These are phyloP conservation scores for Epinotia demarniana DNA, from an alignment of 2,888 invertebrate genomes.

Conservation along the genomic window DNA sequence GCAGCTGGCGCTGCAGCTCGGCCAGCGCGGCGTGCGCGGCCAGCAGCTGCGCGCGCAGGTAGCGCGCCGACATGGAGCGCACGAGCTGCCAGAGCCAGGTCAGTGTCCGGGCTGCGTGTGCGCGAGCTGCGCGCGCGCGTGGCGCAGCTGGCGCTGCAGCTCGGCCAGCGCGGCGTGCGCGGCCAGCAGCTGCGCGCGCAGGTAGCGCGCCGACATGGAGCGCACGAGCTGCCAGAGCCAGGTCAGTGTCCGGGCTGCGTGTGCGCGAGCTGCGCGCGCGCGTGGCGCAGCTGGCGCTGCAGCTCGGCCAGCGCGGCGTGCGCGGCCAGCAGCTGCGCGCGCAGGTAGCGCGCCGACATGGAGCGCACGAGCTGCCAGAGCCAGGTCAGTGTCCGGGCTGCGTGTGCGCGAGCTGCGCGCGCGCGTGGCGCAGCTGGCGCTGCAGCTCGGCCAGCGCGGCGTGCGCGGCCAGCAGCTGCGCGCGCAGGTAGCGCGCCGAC, in stretches of 20 bases:
- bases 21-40: slow-evolving; percentile 57
- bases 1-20: slow-evolving; percentile 52
- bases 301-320: slow-evolving; percentile 54
- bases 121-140: not conserved
- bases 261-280: not conserved
- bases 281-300: slow-evolving; percentile 51
- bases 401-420: not conserved
- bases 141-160: slow-evolving; percentile 52
- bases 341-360: slow-evolving; percentile 52
- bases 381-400: slow-evolving; percentile 34
- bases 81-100: slow-evolving; percentile 47
- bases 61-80: slow-evolving; percentile 48
- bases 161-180: slow-evolving; percentile 56
- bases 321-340: slow-evolving; percentile 60
- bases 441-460: slow-evolving; percentile 52
- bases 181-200: slow-evolving; percentile 59
- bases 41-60: slow-evolving; percentile 59
- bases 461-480: slow-evolving; percentile 60
- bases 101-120: too few relatives aligned
- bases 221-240: slow-evolving; percentile 49
- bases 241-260: too few relatives aligned
- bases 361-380: slow-evolving; percentile 52
- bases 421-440: slow-evolving; percentile 50
- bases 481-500: slow-evolving; percentile 54
- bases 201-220: slow-evolving; percentile 49